phyloP scores from a whole-genome alignment of 2,888 invertebrate genomes.

The Agrenia bidenticulata region DNA sequence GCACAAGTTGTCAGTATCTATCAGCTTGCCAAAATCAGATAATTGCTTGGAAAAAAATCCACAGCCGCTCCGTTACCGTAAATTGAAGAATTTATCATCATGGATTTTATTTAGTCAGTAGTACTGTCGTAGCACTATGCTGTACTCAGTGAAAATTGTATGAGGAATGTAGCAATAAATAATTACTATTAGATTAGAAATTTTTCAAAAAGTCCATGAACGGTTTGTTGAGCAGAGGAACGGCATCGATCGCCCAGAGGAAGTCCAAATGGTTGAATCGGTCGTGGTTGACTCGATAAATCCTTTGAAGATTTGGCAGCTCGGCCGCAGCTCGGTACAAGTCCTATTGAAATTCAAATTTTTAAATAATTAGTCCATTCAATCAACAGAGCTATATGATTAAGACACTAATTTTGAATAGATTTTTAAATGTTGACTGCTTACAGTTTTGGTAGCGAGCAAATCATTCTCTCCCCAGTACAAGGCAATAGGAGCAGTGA shows the following conservation, averaged over 20 bases:
- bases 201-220: constrained; percentile 59
- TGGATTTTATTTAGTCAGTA: too few species aligned
- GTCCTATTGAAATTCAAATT: constrained; percentile 61
- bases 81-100: too few species aligned
- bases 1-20: too few species aligned
- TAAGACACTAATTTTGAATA: background rate
- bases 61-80: too few species aligned
- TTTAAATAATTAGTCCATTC: background rate
- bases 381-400: background rate
- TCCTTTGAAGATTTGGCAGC: constrained; percentile 62
- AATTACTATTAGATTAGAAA: constrained; percentile 38
- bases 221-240: constrained; percentile 63
- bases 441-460: constrained; percentile 34
- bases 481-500: constrained; percentile 44
- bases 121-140: too few species aligned
- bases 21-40: too few species aligned
- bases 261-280: constrained; percentile 75
- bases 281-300: constrained; percentile 64
- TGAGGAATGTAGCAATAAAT: too few species aligned
- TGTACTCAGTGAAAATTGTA: too few species aligned
- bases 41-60: too few species aligned
- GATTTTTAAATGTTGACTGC: constrained; percentile 8
- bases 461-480: constrained; percentile 46
- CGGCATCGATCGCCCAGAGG: constrained; percentile 66
- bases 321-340: constrained; percentile 62